Conservation (phyloP, 2,888 invertebrate genomes). For the Folsomia manolachei region DNA sequence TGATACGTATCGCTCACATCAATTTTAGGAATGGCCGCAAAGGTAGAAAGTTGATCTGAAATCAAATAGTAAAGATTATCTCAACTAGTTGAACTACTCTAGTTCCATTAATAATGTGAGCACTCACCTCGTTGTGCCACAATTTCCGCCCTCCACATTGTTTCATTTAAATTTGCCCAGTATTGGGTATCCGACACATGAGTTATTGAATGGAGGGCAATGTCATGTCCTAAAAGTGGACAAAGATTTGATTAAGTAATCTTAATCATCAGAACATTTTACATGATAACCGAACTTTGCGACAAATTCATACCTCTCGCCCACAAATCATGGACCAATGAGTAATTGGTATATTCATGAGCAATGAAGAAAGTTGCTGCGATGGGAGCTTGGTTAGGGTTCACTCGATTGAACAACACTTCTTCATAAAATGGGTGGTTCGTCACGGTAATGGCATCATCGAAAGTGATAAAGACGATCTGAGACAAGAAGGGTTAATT, state of each 20-base stretch:
- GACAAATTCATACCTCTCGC: conserved; percentile 57
- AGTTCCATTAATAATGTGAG: no score
- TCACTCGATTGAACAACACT: conserved; percentile 58
- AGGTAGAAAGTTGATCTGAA: conserved; percentile 57
- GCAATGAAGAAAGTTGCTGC: conserved; percentile 68
- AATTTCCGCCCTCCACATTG: conserved; percentile 58
- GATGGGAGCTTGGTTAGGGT: conserved; percentile 65
- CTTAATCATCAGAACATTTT: background rate
- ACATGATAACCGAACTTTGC: no score
- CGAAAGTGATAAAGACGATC: conserved; percentile 68
- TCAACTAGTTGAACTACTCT: no score
- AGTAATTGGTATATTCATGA: conserved; percentile 71
- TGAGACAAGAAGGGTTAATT: no score
- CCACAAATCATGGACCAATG: conserved; percentile 62
- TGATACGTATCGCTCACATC: no score
- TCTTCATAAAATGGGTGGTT: conserved; percentile 60
- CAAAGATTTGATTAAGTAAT: background rate
- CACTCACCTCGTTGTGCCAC: conserved; percentile 61
- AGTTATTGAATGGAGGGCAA: conserved; percentile 67
- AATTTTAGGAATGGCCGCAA: conserved; percentile 58
- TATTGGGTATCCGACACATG: conserved; percentile 36
- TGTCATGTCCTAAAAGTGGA: conserved; percentile 58
- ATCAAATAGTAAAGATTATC: no score
- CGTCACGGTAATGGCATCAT: conserved; percentile 62
- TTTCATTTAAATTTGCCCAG: conserved; percentile 32